Base-by-base conservation (phyloP, 2,797 vertebrate species). In the Platalea minor region DNA sequence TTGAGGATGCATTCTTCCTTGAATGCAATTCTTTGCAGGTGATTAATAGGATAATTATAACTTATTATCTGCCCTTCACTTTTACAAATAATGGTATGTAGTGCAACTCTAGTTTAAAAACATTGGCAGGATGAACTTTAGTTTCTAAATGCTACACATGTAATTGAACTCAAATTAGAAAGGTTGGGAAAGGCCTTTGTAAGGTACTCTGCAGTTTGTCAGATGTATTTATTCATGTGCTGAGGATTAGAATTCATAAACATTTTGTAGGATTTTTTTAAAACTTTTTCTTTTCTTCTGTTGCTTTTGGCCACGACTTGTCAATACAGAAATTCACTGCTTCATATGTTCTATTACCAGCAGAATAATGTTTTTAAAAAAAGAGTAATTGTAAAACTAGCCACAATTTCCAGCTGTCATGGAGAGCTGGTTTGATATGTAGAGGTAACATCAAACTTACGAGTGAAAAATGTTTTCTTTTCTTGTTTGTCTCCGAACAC, bases 161-260 rank as follows among this genome's bases (percentile, higher is more conserved):
- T 96, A 98, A 98, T 97, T 98, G 98, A 98, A 98, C 97, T 98
- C 96, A 97, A 98, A 98, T 98, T 98, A 98, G 90, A 90, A 98
- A 97, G 97, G 97, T 98, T 98, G 98, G 92, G 93, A 97, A 97
- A 96, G 96, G 93, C 95, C 93, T 97, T 96, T 97, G 86, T 96
- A 92, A 97, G 94, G 96, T 97, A 97, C 95, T 98, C 98, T 98
- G 98, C 97, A 98, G 97, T 98, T 98, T 98, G 97, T 98, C 98
- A 98, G 92, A 98, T 96, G 83, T 98, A 98, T 98, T 98, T 98
- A 97, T 98, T 98, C 98, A 98, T 98, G 98, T 98, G 98, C 93
- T 98, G 97, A 97, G 97, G 96, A 98, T 98, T 98, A 98, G 97
- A 98, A 98, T 98, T 98, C 96, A 98, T 98, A 98, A 98, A 98